Base-by-base conservation (phyloP, 35 echinoderm and acorn worm genomes). In the Ophiothrix spiculata region DNA sequence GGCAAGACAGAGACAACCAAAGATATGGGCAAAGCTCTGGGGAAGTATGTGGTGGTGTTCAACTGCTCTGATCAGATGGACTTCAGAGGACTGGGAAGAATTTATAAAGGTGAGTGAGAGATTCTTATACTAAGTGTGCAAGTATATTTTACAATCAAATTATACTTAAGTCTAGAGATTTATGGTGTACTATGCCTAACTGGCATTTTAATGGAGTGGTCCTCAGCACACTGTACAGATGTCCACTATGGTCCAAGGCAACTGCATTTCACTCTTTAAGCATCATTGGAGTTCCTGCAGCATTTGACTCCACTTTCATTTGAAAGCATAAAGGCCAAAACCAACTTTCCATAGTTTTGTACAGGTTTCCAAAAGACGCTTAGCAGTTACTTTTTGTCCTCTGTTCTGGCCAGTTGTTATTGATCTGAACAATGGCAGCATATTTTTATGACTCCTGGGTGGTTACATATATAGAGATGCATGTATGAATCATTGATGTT, bases 31-130 rank as follows among this genome's bases (percentile, higher is more conserved):
- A 92, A 97, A 90, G 91, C 90, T 45, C 84, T 97, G 78, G 94
- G 94, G 31, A 97, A 97, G 77, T 97, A 97, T 77, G 94, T 97
- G 17, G 94, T 97, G 0, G 94, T 97, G 82, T 97, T 97, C 80
- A 97, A 97, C 76, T 97, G 94, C 76, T 97, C 94, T 28, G 94
- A 97, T 90, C 94, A 92, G 87, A 97, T 97, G 94, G 94, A 97
- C 82, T 97, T 97, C 88, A 89, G 94, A 82, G 94, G 94, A 38
- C 69, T 97, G 38, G 94, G 94, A 31, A 75, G 94, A 69, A 97
- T 97, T 39, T 97, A 92, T 74, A 97, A 97, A 97, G 94, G 94
- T 97, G 64, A 84, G 54, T 82, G 6, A 32, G 31, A 21, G 0
- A 36, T 79, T 21, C 33, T 79, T 14, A 1, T 79, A n/a, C n/a